Base-by-base conservation (phyloP, 2,797 vertebrate genomes). In the Remorina albescens region DNA sequence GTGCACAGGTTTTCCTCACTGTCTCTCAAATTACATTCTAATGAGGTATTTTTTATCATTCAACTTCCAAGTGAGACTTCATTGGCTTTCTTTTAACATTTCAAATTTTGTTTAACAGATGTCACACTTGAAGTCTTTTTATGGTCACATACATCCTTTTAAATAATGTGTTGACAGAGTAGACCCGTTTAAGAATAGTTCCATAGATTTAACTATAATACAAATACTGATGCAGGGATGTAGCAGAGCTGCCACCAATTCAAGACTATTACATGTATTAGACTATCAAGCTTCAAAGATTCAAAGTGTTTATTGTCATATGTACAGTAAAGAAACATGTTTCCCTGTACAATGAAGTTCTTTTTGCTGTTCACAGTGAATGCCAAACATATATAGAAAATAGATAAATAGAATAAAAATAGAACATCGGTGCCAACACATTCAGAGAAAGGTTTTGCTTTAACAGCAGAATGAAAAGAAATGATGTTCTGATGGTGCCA, bases 1-100 rank as follows among this genome's bases (percentile, higher is more conserved):
- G 56, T 50, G 71, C 74, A 46, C 42, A 57, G 65, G 69, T 67
- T 59, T 54, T 78, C 60, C 50, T 70, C 61, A 68, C 75, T 41
- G 78, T 80, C 66, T 81, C 50, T 68, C 75, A 65, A 74, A 83
- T 85, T 74, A 58, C 32, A 57, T 59, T 23, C 67, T 76, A 64
- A 78, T 83, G 42, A 55, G 36, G 3, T 69, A 47, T 65, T 74
- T 42, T 75, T 47, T 68, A n/a, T n/a, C 50, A 55, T 71, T 50
- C n/a, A 69, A 62, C 62, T 63, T 74, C 60, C 57, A 32, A 28
- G 25, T 55, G 63, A 68, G 76, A 84, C 69, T 74, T 81, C 55
- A 81, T 44, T 71, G 32, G 21, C 60, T 61, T 74, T 69, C 25
- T 34, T 80, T 71, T 44, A 58, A 75, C 63, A 71, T 71, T 71